phyloP scores from a whole-genome alignment of 2,888 invertebrate species.

The Ophraella communa region DNA sequence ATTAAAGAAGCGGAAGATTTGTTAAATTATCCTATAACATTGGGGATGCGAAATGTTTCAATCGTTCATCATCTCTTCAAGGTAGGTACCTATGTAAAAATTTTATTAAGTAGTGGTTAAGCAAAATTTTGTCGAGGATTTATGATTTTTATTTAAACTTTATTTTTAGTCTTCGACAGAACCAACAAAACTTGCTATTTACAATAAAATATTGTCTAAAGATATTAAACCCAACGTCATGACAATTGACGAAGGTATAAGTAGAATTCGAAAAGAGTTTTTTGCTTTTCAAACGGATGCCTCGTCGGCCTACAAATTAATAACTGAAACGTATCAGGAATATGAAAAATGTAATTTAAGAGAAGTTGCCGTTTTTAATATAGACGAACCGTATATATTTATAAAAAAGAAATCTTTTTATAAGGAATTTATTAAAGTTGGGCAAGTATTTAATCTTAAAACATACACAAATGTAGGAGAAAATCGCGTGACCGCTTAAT shows the following conservation, averaged over 20 bases:
- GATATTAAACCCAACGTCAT: constrained; percentile 66
- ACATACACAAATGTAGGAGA: too few relatives aligned
- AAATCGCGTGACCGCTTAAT: too few relatives aligned
- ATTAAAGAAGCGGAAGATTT: constrained; percentile 65
- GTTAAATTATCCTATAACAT: constrained; percentile 65
- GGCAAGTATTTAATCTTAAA: constrained; percentile 60
- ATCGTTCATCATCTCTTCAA: constrained; percentile 67
- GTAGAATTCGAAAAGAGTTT: constrained; percentile 65
- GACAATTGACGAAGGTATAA: constrained; percentile 67
- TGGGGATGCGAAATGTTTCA: constrained; percentile 69
- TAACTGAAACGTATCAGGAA: constrained; percentile 71
- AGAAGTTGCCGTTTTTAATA: constrained; percentile 66
- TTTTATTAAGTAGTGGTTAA: too few relatives aligned
- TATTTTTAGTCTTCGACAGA: constrained; percentile 66
- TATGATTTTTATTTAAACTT: not conserved
- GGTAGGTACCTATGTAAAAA: constrained; percentile 56
- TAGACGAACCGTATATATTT: constrained; percentile 64
- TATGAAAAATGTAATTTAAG: constrained; percentile 74
- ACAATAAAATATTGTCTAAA: constrained; percentile 67
- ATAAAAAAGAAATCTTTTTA: constrained; percentile 64
- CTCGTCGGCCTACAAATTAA: constrained; percentile 70
- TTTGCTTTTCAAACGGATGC: constrained; percentile 75
- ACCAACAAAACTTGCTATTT: constrained; percentile 66
- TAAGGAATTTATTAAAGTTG: constrained; percentile 65
- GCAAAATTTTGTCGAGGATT: too few relatives aligned